Evolutionary conservation across 30 jellyfish, hydroid and myxozoan species (phyloP).

Genomic region (Turritopsis dohrnii): DNA sequence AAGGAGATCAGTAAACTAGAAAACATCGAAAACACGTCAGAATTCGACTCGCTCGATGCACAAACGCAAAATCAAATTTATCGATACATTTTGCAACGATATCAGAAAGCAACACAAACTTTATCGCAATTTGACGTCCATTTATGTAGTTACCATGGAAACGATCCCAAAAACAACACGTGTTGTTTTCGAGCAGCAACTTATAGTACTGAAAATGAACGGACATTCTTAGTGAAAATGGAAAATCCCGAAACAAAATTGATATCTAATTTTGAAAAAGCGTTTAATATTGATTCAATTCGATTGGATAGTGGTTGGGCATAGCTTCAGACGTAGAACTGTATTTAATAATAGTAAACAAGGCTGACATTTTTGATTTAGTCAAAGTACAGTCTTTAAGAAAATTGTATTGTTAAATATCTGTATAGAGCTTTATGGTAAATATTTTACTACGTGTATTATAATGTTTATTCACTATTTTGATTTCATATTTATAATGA

Average conservation of each 20-base stretch:
- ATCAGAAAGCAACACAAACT: slow-evolving; percentile 6
- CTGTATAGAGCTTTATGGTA: too few relatives aligned
- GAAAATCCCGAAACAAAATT: slow-evolving; percentile 22
- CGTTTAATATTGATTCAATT: not conserved
- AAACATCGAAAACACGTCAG: slow-evolving; percentile 7
- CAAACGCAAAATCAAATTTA: slow-evolving; percentile 7
- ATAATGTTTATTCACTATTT: too few relatives aligned
- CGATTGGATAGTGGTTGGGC: too few relatives aligned
- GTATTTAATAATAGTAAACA: too few relatives aligned
- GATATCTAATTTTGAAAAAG: not conserved
- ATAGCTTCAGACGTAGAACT: too few relatives aligned
- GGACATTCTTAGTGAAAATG: slow-evolving; percentile 21
- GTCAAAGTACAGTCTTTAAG: too few relatives aligned
- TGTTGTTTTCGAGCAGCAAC: slow-evolving; percentile 30
- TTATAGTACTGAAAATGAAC: slow-evolving; percentile 18
- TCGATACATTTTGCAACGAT: slow-evolving; percentile 14
- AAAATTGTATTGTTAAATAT: too few relatives aligned
- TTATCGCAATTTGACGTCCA: slow-evolving; percentile 19
- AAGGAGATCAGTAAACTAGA: slow-evolving; percentile 17
- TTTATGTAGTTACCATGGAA: slow-evolving; percentile 24
- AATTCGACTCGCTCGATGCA: slow-evolving; percentile 12
- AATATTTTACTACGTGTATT: too few relatives aligned
- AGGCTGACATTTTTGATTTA: too few relatives aligned
- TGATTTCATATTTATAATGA: too few relatives aligned
- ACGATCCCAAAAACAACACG: slow-evolving; percentile 22